These are phyloP conservation scores for Thalassoma bifasciatum DNA, from an alignment of 2,113 vertebrate species.

Conservation along the genomic window DNA sequence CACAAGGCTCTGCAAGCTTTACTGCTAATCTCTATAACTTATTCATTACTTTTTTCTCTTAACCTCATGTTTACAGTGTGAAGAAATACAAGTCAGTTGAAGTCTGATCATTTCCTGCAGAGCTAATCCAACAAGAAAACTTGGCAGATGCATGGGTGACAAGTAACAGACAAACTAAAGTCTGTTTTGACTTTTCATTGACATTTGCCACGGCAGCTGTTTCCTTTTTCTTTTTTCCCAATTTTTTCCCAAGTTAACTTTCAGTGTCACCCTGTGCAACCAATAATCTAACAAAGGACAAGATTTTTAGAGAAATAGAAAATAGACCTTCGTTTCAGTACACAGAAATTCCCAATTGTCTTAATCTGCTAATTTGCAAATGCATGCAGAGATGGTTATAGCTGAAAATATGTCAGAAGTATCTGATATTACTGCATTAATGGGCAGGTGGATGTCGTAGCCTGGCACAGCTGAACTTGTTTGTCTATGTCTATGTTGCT, in stretches of 20 bases:
- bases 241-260: too few species aligned
- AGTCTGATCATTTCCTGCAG: slow-evolving; percentile 25
- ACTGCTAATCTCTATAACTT: slow-evolving; percentile 40
- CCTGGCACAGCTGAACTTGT: too few species aligned
- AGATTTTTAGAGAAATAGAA: too few species aligned
- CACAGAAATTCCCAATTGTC: too few species aligned
- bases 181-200: background rate
- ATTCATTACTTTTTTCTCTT: slow-evolving; percentile 12
- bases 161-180: background rate
- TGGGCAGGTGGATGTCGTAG: too few species aligned
- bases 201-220: slow-evolving; percentile 6
- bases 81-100: slow-evolving; percentile 8
- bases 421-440: too few species aligned
- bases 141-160: background rate
- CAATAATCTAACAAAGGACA: too few species aligned
- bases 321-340: too few species aligned
- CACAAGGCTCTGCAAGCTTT: slow-evolving; percentile 54
- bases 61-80: slow-evolving; percentile 1
- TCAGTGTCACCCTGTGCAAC: too few species aligned
- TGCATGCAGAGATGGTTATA: background rate
- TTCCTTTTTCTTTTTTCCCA: background rate
- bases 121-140: slow-evolving; percentile 13
- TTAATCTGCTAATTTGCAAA: background rate
- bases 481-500: too few species aligned
- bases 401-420: background rate